Conservation (phyloP, 2,113 vertebrate species). For the Microcebus tavaratra region DNA sequence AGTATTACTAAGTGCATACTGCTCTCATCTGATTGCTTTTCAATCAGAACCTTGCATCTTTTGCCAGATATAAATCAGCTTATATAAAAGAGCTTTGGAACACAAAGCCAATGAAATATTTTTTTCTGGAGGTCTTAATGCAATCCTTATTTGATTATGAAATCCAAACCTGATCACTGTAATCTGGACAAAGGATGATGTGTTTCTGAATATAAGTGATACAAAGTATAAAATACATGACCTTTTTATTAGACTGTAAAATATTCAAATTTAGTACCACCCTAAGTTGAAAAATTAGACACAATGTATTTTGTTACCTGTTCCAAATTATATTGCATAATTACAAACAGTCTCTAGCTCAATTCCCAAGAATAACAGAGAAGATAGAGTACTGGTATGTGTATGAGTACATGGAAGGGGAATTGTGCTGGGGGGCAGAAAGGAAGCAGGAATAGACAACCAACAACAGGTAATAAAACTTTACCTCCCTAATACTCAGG, state of each 20-base stretch:
- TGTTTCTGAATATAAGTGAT: background rate
- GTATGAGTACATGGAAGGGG: background rate
- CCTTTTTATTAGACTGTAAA: background rate
- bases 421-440: background rate
- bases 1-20: slow-evolving; percentile 47
- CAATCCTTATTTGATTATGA: slow-evolving; percentile 58
- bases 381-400: background rate
- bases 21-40: slow-evolving; percentile 66
- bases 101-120: background rate
- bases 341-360: background rate
- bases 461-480: background rate
- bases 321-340: background rate
- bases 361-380: background rate
- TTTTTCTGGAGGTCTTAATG: background rate
- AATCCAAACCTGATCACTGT: slow-evolving; percentile 5
- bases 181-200: background rate
- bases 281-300: background rate
- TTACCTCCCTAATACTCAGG: background rate
- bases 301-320: background rate
- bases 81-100: slow-evolving; percentile 58
- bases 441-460: background rate
- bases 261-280: background rate
- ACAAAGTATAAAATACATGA: background rate
- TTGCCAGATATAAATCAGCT: slow-evolving; percentile 58
- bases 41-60: slow-evolving; percentile 31